A percentile compares a stretch with the other conserved stretches of the same genome.
phyloP scores from a whole-genome alignment of 2,797 vertebrate species.

The Micromesistius poutassou region DNA sequence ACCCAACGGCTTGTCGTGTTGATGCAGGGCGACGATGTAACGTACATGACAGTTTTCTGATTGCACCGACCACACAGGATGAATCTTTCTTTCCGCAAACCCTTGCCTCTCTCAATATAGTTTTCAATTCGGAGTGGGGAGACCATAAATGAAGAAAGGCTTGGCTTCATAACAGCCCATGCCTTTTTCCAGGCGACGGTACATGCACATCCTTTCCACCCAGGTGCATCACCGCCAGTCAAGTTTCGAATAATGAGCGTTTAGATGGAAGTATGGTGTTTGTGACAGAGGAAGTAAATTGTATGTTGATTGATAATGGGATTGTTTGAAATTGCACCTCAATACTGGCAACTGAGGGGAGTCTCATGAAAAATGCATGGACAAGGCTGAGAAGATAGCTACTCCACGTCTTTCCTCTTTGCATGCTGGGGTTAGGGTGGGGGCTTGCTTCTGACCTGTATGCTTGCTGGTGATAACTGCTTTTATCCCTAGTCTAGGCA shows the following conservation, averaged over 20 bases:
- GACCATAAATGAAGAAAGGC: not conserved
- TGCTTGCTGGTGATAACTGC: constrained; percentile 10
- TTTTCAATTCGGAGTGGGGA: constrained; percentile 7
- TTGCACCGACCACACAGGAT: not conserved
- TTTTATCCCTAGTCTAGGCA: constrained; percentile 11
- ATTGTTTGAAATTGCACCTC: not conserved
- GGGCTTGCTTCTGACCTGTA: not conserved
- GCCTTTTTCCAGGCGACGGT: constrained; percentile 4
- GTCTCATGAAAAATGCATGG: constrained; percentile 30
- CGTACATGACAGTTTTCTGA: constrained; percentile 9
- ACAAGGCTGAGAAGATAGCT: not conserved
- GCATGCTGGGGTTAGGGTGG: not conserved
- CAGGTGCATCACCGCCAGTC: constrained; percentile 9
- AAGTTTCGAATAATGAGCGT: constrained; percentile 3
- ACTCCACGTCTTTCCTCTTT: not conserved
- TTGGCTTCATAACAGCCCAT: not conserved
- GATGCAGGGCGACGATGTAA: not conserved
- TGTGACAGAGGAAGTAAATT: not conserved
- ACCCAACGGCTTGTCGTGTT: not conserved
- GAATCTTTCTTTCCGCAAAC: not conserved
- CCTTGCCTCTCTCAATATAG: not conserved
- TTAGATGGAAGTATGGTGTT: not conserved
- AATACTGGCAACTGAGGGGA: constrained; percentile 10
- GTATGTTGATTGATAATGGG: constrained; percentile 8
- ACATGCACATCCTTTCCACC: constrained; percentile 11